Conservation (phyloP, 2,113 vertebrate species). For the Empidonax traillii region DNA sequence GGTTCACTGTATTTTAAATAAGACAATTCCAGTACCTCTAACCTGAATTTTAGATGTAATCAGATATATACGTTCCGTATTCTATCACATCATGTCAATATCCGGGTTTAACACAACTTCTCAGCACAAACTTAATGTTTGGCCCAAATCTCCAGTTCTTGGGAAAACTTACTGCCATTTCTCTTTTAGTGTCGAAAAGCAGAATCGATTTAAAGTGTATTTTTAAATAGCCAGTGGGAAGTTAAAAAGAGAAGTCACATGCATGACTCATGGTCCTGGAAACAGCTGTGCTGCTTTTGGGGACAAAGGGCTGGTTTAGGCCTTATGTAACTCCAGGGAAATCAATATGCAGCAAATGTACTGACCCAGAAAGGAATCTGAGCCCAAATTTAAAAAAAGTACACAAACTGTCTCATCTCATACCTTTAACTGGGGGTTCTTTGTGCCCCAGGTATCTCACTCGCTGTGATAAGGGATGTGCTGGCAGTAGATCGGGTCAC, state of each 20-base stretch:
- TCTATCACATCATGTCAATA: background rate
- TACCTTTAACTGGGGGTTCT: background rate
- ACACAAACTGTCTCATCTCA: background rate
- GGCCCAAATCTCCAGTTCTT: background rate
- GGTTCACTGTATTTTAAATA: background rate
- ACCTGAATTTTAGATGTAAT: background rate
- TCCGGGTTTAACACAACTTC: background rate
- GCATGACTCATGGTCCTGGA: constrained; percentile 25
- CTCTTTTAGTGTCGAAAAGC: background rate
- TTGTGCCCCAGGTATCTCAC: background rate
- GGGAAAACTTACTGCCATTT: background rate
- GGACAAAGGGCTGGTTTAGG: constrained; percentile 25
- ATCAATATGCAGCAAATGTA: background rate
- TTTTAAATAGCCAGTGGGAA: constrained; percentile 55
- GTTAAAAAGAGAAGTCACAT: constrained; percentile 43
- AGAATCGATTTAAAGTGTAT: constrained; percentile 31
- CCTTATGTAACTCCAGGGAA: constrained; percentile 14
- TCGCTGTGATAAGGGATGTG: background rate
- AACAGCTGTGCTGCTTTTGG: constrained; percentile 51
- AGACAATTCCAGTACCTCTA: background rate
- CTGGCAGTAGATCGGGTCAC: background rate
- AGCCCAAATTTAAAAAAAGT: background rate
- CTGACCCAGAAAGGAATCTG: background rate
- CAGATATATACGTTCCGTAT: background rate
- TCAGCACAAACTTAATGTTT: background rate